Evolutionary conservation across 2,888 invertebrate species (phyloP).

Genomic region (Opisthograptis luteolata): DNA sequence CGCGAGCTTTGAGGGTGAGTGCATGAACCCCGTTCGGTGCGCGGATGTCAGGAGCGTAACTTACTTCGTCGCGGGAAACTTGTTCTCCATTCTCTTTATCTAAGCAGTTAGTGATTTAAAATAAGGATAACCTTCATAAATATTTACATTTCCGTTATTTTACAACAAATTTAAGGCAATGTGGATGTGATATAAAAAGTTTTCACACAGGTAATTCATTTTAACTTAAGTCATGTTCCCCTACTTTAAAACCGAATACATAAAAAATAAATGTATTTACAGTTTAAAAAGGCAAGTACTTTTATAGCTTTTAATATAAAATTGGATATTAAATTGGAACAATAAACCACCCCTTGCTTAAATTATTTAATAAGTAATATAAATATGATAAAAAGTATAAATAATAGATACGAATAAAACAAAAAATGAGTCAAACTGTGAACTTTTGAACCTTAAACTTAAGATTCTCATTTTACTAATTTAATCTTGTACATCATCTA

Average conservation of each 20-base stretch:
- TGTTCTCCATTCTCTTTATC: slow-evolving; percentile 15
- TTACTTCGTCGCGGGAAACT: slow-evolving; percentile 66
- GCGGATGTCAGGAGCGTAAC: slow-evolving; percentile 56
- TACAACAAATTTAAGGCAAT: neutral
- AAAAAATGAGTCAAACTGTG: no score
- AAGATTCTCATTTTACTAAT: slow-evolving; percentile 22
- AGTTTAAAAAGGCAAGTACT: no score
- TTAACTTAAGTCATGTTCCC: no score
- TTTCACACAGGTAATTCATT: neutral
- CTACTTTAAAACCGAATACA: no score
- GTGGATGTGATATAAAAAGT: neutral
- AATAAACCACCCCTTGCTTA: no score
- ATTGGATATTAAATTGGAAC: neutral
- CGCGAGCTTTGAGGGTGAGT: slow-evolving; percentile 65
- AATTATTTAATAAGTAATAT: no score
- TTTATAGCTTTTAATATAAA: neutral
- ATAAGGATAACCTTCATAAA: neutral
- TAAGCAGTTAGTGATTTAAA: slow-evolving; percentile 28
- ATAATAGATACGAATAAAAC: no score
- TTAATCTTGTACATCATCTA: slow-evolving; percentile 19
- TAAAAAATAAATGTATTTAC: no score
- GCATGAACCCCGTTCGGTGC: slow-evolving; percentile 49
- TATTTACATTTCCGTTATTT: neutral
- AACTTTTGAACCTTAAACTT: neutral
- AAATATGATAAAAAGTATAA: no score